Evolutionary conservation across 2,797 vertebrate species (phyloP), one percentile per base, ranked within the genome.

Genomic region (Liparis tanakae): DNA sequence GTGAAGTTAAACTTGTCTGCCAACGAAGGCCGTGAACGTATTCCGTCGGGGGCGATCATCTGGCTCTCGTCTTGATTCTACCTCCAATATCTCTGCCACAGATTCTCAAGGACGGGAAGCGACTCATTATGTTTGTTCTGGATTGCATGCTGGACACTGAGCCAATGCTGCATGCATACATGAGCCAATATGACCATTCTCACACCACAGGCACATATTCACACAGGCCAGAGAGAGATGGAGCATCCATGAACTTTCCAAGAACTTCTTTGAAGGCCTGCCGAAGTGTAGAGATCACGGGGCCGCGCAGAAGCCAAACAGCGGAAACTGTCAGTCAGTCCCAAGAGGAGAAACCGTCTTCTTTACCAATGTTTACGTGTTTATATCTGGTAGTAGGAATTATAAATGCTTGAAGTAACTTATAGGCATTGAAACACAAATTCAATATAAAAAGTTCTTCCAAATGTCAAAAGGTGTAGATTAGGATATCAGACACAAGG

Each of bases 101-200:
- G 70, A 88, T 83, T 78, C 81, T 85, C 70, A 30, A 83, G 84
- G 86, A 89, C 36, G 20, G 55, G 70, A 73, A 72, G 5, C 1
- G 67, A 82, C 68, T 80, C 79, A 90, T 92, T 92, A 83, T 91
- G 83, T 93, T 90, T 91, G 71, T 74, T 67, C 82, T 86, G 79
- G 79, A 61, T 84, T 85, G 65, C 78, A 78, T 72, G 74, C 65
- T 53, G 64, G 72, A 88, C 82, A 58, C 50, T 34, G 79, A 81
- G 88, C 87, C 88, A 89, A 78, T 44, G 54, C 81, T 78, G 71
- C 74, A 70, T 73, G 55, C 46, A 74, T 76, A 55, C 61, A 18
- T 20, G 44, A 68, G 83, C 85, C 85, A 89, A 87, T 73, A 87
- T 89, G 86, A 85, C 76, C 71, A 78, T 91, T 93, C 89, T 88